These are phyloP conservation scores for Venturia canescens DNA, from an alignment of 1,140 invertebrate genomes.

Conservation along the genomic window DNA sequence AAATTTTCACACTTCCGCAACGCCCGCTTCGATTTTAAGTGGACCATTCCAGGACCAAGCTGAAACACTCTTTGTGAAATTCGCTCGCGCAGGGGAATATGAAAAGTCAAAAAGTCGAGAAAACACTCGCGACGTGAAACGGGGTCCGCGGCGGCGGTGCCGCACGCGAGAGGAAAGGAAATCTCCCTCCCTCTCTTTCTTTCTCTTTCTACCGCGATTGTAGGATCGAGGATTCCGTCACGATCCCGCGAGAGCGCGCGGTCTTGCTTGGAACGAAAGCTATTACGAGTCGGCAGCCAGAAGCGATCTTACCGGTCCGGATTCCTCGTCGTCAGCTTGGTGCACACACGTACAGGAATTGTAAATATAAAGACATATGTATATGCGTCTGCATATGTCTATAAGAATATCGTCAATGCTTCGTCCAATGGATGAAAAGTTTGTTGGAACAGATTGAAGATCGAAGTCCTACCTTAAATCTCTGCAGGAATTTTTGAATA, in stretches of 20 bases:
- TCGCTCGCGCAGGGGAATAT: not conserved
- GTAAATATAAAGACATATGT: slow-evolving; percentile 17
- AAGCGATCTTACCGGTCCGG: slow-evolving; percentile 53
- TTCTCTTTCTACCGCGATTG: slow-evolving; percentile 42
- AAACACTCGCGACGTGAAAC: not conserved
- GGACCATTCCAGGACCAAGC: no score
- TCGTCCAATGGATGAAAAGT: not conserved
- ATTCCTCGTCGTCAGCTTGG: slow-evolving; percentile 50
- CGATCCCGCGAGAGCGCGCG: slow-evolving; percentile 45
- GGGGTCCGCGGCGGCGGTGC: not conserved
- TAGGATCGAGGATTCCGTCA: slow-evolving; percentile 55
- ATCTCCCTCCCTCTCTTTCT: slow-evolving; percentile 33
- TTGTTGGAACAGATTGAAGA: not conserved
- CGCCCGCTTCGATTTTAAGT: no score
- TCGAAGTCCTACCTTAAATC: no score
- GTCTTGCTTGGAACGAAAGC: slow-evolving; percentile 53
- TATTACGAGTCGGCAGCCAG: slow-evolving; percentile 54
- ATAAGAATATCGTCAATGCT: not conserved
- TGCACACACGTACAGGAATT: slow-evolving; percentile 27
- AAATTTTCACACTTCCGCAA: no score
- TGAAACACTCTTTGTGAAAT: no score
- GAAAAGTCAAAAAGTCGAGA: not conserved
- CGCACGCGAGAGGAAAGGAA: slow-evolving; percentile 27
- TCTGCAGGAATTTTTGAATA: no score
- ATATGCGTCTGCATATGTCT: not conserved